Conservation (phyloP, 1,140 invertebrate genomes). For the Hyphantria cunea region DNA sequence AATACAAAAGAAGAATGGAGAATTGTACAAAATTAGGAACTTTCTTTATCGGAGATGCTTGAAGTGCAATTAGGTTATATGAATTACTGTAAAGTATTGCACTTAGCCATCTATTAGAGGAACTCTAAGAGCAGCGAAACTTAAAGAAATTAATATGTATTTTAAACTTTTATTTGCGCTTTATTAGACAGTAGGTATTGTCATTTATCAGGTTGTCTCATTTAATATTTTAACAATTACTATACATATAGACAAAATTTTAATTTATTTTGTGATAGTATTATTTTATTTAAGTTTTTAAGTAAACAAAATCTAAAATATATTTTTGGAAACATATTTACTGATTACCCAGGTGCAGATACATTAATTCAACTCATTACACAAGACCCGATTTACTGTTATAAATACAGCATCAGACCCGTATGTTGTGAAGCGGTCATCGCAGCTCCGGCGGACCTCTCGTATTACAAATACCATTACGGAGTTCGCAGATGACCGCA, state of each 20-base stretch:
- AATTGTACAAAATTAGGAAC: conserved; percentile 30
- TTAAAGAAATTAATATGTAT: no score
- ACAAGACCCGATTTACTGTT: conserved; percentile 58
- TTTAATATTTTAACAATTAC: no score
- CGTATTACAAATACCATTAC: conserved; percentile 78
- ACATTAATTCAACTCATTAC: conserved; percentile 34
- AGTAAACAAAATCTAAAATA: no score
- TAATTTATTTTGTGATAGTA: no score
- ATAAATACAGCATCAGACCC: conserved; percentile 69
- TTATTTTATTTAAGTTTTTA: no score
- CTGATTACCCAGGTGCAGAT: background rate
- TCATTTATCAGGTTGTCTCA: no score
- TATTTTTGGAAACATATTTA: no score
- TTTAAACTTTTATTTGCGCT: no score
- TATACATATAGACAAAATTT: no score
- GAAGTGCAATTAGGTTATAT: conserved; percentile 23
- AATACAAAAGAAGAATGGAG: conserved; percentile 33
- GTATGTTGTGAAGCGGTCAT: conserved; percentile 46
- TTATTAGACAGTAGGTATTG: no score
- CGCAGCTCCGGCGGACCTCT: conserved; percentile 62
- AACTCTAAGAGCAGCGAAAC: no score
- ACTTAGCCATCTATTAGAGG: background rate
- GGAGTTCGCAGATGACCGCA: conserved; percentile 81
- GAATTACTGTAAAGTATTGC: conserved; percentile 10
- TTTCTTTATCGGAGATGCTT: conserved; percentile 25